These are phyloP conservation scores for Xenopus petersii DNA, from an alignment of 2,797 vertebrate species.

Conservation along the genomic window DNA sequence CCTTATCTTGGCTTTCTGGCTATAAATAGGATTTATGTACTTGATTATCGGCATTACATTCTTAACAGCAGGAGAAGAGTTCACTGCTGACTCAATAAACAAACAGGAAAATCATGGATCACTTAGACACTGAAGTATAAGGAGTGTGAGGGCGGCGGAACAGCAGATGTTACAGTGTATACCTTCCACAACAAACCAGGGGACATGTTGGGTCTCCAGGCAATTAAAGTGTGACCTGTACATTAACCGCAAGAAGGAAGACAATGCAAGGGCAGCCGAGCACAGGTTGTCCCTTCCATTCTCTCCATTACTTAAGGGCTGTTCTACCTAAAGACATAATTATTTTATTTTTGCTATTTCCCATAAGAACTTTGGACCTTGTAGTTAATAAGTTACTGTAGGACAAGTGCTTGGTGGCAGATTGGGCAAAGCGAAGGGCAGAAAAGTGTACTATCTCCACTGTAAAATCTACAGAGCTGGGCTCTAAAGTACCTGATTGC, in stretches of 20 bases:
- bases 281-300: not conserved
- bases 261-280: not conserved
- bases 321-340: not conserved
- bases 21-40: slow-evolving; percentile 13
- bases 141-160: not conserved
- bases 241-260: slow-evolving; percentile 16
- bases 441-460: too few species aligned
- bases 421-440: too few species aligned
- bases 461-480: too few species aligned
- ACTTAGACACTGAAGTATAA: not conserved
- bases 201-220: slow-evolving; percentile 24
- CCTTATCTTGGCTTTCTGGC: not conserved
- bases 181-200: slow-evolving; percentile 20
- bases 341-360: too few species aligned
- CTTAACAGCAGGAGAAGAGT: not conserved
- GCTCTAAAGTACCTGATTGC: too few species aligned
- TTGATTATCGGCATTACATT: not conserved
- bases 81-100: slow-evolving; percentile 11
- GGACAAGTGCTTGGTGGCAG: too few species aligned
- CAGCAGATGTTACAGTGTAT: slow-evolving; percentile 40
- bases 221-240: slow-evolving; percentile 19
- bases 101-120: slow-evolving; percentile 4
- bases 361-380: too few species aligned
- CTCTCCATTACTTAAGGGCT: not conserved
- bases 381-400: too few species aligned